A percentile compares a stretch with the other conserved stretches of the same genome.
Conservation (phyloP, 2,888 invertebrate genomes). For the Diaperis boleti region DNA sequence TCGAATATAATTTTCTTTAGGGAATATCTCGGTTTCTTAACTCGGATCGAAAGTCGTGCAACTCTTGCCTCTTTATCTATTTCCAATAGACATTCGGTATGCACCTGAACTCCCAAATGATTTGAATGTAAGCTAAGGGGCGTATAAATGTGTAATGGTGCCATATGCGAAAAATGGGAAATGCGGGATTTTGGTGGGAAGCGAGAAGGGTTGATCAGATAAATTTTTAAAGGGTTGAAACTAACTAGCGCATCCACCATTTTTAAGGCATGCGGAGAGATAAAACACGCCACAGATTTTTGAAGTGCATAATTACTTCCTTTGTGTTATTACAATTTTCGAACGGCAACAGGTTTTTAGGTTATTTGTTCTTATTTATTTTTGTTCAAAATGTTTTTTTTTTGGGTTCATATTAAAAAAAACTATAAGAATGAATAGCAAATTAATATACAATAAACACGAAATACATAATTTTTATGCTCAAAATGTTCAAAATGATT, state of each 20-base stretch:
- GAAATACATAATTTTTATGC: too few species aligned
- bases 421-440: too few species aligned
- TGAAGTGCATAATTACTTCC: too few species aligned
- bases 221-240: not conserved
- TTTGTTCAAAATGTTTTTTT: too few species aligned
- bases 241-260: not conserved
- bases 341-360: too few species aligned
- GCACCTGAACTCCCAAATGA: slow-evolving; percentile 33
- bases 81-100: slow-evolving; percentile 44
- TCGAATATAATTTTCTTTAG: slow-evolving; percentile 37
- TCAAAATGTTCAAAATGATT: too few species aligned
- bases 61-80: slow-evolving; percentile 42
- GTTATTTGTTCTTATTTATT: too few species aligned
- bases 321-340: too few species aligned
- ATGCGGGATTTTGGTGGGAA: not conserved
- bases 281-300: not conserved
- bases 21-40: slow-evolving; percentile 27
- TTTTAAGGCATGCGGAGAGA: not conserved
- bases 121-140: slow-evolving; percentile 8
- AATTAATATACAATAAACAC: too few species aligned
- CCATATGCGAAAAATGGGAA: slow-evolving; percentile 1
- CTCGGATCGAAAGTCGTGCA: slow-evolving; percentile 27
- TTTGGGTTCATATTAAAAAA: too few species aligned
- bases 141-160: slow-evolving; percentile 27
- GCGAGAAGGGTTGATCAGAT: not conserved